Evolutionary conservation across 2,888 invertebrate species (phyloP), one percentile per base, ranked within the genome.

Genomic region (Dicranocentrus wangi): DNA sequence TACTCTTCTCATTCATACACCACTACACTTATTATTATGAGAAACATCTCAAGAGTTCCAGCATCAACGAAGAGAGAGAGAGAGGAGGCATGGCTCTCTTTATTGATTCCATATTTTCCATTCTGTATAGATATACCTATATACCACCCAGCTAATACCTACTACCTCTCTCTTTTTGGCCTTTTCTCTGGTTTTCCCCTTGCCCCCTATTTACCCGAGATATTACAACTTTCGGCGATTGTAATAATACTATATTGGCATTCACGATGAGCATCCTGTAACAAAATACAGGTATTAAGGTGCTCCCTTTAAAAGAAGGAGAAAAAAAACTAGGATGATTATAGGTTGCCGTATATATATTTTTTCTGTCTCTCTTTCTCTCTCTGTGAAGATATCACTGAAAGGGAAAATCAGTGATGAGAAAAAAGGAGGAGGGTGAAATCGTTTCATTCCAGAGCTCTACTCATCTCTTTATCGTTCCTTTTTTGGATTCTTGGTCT

Each of bases 261-360:
- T 75, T 69, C 69, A 60, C 10, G 39, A 69, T 65, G 55, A 51
- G 43, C 47, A 68, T 43, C 1, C 23, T 55, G 10, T 42, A 42
- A 51, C 28, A 39, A 51, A 39, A 53, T 43, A 42, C 28, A 5
- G 58, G 25, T 75, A 55, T 75, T 55, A 66, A 42, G 25, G 43
- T 55, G 28, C 63, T 47, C n/a, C n/a, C n/a, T n/a, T n/a, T n/a
- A n/a, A 76, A 60, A 68, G 66, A 68, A 68, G 53, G 51, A 60
- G 32, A 32, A 39, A 66, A 63, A 58, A 55, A 75, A 75, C 73
- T 61, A 60, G 68, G 66, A 68, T 68, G 76, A 76, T 76, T 76
- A 55, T 15, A 23, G 55, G 47, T 47, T 47, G 47, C 15, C 15
- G 47, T 47, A 19, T 21, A 13, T 51, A 21, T 21, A 15, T 51